Evolutionary conservation across 2,113 vertebrate species (phyloP).

Genomic region (Tupaia tana): DNA sequence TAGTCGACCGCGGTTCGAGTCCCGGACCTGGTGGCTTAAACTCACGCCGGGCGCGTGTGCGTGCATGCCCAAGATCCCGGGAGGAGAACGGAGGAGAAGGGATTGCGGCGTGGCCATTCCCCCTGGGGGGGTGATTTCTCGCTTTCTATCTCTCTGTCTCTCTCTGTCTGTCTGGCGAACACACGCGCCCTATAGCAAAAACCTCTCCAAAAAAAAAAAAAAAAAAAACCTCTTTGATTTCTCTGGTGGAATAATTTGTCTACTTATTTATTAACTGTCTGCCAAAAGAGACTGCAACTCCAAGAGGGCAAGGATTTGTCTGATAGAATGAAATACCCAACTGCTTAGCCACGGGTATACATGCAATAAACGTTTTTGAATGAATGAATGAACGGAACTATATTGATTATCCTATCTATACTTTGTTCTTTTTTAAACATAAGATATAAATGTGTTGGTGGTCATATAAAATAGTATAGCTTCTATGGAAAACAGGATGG

Average conservation of each 20-base stretch:
- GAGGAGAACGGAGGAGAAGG: too few species aligned
- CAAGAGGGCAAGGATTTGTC: background rate
- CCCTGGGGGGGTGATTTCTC: too few species aligned
- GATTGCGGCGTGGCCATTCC: too few species aligned
- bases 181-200: too few species aligned
- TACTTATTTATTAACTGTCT: background rate
- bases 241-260: background rate
- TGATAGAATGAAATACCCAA: too few species aligned
- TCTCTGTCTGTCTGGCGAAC: too few species aligned
- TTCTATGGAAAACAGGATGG: background rate
- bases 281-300: background rate
- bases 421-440: background rate
- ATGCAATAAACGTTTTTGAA: background rate
- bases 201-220: too few species aligned
- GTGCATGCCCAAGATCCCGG: too few species aligned
- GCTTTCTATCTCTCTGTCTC: too few species aligned
- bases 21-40: too few species aligned
- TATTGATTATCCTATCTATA: background rate
- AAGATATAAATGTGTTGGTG: background rate
- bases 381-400: background rate
- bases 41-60: too few species aligned
- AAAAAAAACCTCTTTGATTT: background rate
- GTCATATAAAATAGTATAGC: background rate
- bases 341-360: background rate
- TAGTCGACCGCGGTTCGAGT: too few species aligned